Base-by-base conservation (phyloP, 2,113 vertebrate species). In the Sceloporus tristichus region DNA sequence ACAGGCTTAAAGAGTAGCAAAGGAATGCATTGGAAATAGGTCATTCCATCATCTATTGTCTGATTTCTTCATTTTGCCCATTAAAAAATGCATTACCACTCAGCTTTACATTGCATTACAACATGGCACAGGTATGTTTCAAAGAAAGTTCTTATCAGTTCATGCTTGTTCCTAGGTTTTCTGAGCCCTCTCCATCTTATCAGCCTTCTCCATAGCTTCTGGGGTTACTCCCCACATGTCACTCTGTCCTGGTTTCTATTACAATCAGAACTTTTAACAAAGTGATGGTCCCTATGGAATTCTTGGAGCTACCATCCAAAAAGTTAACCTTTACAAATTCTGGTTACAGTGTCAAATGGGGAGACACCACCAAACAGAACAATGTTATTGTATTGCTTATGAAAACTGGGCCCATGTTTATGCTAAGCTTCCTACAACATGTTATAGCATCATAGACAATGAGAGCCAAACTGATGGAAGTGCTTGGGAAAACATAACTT, bases 1-100 rank as follows among this genome's bases (percentile, higher is more conserved):
- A 29, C 34, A 85, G 76, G 9, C 40, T 56, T 54, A 81, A 85
- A 89, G 25, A 40, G 59, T 71, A 71, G 38, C 16, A 81, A 81
- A 70, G 25, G 9, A 77, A 86, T 82, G 88, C 48, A 82, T 40
- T 75, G 76, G 59, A 86, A 85, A 70, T 65, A 42, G 78, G 56
- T 38, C 78, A 82, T 68, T 66, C 88, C 42, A 54, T n/a, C 59
- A 85, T 38, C 14, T 29, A 56, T 11, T 71, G 14, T 81, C 11
- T 40, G 42, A 70, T 76, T 89, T 82, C 18, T 77, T 85, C 76
- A 71, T 34, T 74, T 65, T 2, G 16, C 82, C 74, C 38, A n/a
- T 38, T 34, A 74, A 76, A 74, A 76, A 40, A 76, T 21, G n/a
- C 14, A 74, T 48, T 76, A 73, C 71, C n/a, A 13, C 59, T 62